Base-by-base conservation (phyloP, 2,113 vertebrate genomes). In the Ia io region DNA sequence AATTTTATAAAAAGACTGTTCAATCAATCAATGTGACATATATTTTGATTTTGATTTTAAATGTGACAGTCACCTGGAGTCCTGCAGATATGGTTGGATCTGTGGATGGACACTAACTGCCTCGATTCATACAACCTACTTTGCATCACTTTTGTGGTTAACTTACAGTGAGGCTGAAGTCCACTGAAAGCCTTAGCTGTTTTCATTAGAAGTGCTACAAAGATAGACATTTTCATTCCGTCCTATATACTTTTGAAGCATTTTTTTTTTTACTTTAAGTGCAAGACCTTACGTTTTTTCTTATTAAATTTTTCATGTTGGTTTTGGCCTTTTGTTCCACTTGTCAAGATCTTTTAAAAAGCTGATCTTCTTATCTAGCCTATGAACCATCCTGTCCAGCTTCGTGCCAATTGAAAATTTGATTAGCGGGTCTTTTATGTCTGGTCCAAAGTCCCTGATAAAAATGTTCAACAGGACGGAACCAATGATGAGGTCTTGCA, bases 311-410 rank as follows among this genome's bases (percentile, higher is more conserved):
- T 88, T 90, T 73, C 35, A 17, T 90, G 25, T 85, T 96, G 49
- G 23, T 83, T 97, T 96, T 92, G 82, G 90, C 35, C 65, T 95
- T 96, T 94, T 84, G 78, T 93, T 94, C 71, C 76, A 92, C 28
- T 95, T 93, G 88, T 95, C 92, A 96, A 93, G 49, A 85, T 94
- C 73, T 95, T 94, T 84, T 86, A 65, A 95, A 94, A 94, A 74
- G 80, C 95, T 79, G 30, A 65, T 79, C 61, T 86, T 96, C 71
- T 88, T 92, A 77, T 71, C 84, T 87, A 88, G 93, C 73, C 90
- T 93, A 32, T 94, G 94, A 97, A 77, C 90, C 32, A 37, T 53
- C 28, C 73, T 96, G 77, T 82, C 76, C 67, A 92, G 80, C n/a
- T 79, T 96, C 22, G 1, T 93, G 80, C 84, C 80, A 97, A 51